Evolutionary conservation across 2,888 invertebrate species (phyloP), one percentile per base, ranked within the genome.

Genomic region (Autographa pulchrina): DNA sequence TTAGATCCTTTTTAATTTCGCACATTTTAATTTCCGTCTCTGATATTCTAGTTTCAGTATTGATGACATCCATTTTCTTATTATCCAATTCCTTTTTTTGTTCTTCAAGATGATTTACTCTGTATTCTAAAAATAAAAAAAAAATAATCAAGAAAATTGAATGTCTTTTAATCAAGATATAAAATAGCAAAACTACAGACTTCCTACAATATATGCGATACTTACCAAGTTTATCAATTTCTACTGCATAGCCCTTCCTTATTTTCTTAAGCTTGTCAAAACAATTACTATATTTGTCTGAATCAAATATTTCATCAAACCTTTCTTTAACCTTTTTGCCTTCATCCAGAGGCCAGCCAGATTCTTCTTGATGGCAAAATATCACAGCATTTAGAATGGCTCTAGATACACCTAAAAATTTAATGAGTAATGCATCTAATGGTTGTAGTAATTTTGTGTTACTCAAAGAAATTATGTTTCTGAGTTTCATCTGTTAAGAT

Each of bases 301-400:
- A 98, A 86, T 99, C 99, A 96, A 99, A 99, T 83, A 99, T 99
- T 77, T 98, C 98, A 96, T 99, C 99, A 96, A 99, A 99, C 83
- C 98, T 98, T 80, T 98, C 98, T 90, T 99, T 99, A 0, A 99
- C 96, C 85, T 98, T 98, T 90, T 98, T 98, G 0, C 98, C 98
- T 91, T 99, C 99, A 89, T 99, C 98, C 68, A 99, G 94, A 0
- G 99, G 99, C 99, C 99, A 99, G 88, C 97, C 97, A 0, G 99
- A 98, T 81, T 99, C 99, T 92, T 99, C 99, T 96, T 99, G 99
- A 91, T 99, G 99, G 88, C 99, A 99, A 92, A 99, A 99, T 84
- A 99, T 98, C 0, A 99, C 99, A 91, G 99, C 98, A 88, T 99
- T 99, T 70, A 99, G 95, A 73, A 99, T 98, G 0, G 99, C 97